Conservation (phyloP, 2,113 vertebrate species). For the Oncorhynchus clarkii region DNA sequence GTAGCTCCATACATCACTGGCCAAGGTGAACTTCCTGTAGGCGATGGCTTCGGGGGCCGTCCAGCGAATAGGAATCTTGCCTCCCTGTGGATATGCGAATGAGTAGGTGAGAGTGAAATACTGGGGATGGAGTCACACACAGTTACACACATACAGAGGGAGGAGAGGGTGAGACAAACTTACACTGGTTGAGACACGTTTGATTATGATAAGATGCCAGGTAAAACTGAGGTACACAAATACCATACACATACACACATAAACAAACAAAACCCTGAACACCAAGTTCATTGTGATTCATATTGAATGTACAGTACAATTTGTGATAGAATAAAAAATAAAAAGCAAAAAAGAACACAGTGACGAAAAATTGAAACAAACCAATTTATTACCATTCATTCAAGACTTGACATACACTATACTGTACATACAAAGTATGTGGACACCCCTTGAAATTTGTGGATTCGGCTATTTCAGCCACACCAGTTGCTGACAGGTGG, state of each 20-base stretch:
- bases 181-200: too few species aligned
- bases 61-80: conserved; percentile 98
- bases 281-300: too few species aligned
- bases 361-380: too few species aligned
- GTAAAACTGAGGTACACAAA: background rate
- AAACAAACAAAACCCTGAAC: background rate
- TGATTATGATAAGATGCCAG: background rate
- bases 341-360: too few species aligned
- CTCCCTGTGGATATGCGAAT: conserved; percentile 83
- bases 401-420: too few species aligned
- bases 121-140: conserved; percentile 66
- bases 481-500: too few species aligned
- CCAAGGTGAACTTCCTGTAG: conserved; percentile 97
- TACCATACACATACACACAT: background rate
- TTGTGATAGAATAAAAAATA: too few species aligned
- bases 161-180: conserved; percentile 56
- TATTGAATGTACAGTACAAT: too few species aligned
- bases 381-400: too few species aligned
- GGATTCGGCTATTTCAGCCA: too few species aligned
- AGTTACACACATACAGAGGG: conserved; percentile 17
- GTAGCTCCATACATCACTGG: conserved; percentile 97
- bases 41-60: conserved; percentile 96
- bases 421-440: too few species aligned
- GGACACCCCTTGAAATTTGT: too few species aligned
- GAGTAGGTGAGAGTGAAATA: conserved; percentile 76